Evolutionary conservation across 2,888 invertebrate species (phyloP).

Genomic region (Deilephila elpenor): DNA sequence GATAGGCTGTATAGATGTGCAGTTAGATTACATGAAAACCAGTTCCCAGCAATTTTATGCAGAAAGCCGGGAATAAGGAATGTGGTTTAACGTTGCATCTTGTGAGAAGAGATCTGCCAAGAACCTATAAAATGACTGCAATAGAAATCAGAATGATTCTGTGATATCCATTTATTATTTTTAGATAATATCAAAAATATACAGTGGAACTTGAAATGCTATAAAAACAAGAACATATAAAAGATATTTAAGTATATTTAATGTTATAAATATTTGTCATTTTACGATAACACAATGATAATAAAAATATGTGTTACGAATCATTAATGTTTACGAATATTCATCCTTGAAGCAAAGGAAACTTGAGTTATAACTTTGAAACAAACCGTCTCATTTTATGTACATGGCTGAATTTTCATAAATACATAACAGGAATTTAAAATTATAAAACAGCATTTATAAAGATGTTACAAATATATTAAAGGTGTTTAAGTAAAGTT

Average conservation of each 20-base stretch:
- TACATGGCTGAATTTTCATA: background rate
- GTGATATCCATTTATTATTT: background rate
- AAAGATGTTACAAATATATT: too few relatives aligned
- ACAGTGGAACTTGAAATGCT: background rate
- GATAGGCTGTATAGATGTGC: background rate
- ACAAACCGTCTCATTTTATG: background rate
- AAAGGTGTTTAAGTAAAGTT: too few relatives aligned
- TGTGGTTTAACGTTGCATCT: background rate
- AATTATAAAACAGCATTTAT: too few relatives aligned
- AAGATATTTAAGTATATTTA: background rate
- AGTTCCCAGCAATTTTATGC: conserved; percentile 15
- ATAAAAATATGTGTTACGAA: background rate
- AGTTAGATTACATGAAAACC: conserved; percentile 2
- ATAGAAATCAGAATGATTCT: background rate
- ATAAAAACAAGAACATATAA: background rate
- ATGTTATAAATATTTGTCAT: background rate
- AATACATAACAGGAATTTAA: background rate
- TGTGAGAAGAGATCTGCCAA: background rate
- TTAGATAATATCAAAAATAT: background rate
- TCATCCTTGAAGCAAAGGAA: background rate
- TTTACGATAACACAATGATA: background rate
- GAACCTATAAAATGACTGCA: background rate
- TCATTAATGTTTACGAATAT: background rate
- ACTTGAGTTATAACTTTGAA: background rate
- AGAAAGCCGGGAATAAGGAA: conserved; percentile 6